Evolutionary conservation across 1,140 invertebrate species (phyloP), one percentile per base, ranked within the genome.

Genomic region (Trypoxylus dichotomus): DNA sequence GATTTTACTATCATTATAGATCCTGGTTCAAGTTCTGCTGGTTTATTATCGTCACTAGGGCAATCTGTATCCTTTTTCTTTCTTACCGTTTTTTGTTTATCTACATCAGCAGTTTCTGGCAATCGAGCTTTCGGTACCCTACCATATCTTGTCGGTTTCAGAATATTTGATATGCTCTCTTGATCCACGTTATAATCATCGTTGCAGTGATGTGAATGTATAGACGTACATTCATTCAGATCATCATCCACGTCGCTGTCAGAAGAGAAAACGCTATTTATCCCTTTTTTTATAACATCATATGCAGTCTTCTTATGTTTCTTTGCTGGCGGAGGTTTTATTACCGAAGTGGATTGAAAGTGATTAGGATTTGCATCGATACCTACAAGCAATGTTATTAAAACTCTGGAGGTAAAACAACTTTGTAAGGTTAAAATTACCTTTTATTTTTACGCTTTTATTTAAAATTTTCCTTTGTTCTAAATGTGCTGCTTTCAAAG

Each of bases 1-100:
- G 85, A 85, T 5, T 84, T 83, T 0, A 87, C 85, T n/a, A 88
- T 80, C 25, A 86, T 85, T 77, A 88, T 78, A 1, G 87, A 85
- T 32, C 87, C 87, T 13, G 84, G 82, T 76, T 84, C 73, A 11
- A 78, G 37, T 19, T 78, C 37, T 60, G 41, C 25, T 19, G 43
- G 25, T 10, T 75, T 75, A n/a, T 74, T 73, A 19, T 73, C 21
- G 21, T 2, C 19, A 63, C 54, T 27, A 47, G 1, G 0, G 32
- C 32, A 37, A 24, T 74, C 19, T 8, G 10, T 41, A 21, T 78
- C 47, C n/a, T n/a, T 41, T 41, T n/a, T 37, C 21, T 75, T 43
- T 7, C 54, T 75, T 19, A 41, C n/a, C 41, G 24, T 41, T 54
- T 27, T 10, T 27, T 41, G 41, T 15, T 24, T 54, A 15, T 27